A percentile compares a stretch with the other conserved stretches of the same genome.
Conservation (phyloP, 1,140 invertebrate species). For the Nomia melanderi region DNA sequence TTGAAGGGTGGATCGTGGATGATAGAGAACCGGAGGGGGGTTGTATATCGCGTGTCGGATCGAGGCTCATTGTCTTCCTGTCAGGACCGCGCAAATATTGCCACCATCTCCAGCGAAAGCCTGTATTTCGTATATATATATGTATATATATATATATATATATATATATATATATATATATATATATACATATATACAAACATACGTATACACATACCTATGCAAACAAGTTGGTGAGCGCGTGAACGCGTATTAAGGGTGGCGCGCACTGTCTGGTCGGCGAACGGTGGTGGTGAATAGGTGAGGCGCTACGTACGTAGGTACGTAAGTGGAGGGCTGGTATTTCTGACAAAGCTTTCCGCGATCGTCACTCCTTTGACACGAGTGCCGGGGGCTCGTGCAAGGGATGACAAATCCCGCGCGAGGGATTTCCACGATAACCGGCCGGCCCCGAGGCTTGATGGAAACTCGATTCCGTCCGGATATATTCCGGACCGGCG, state of each 20-base stretch:
- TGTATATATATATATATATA: slow-evolving; percentile 47
- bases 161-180: neutral
- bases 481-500: slow-evolving; percentile 7
- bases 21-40: slow-evolving; percentile 66
- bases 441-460: slow-evolving; percentile 30
- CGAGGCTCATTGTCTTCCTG: slow-evolving; percentile 78
- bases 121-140: slow-evolving; percentile 56
- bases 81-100: slow-evolving; percentile 78
- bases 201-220: too few relatives aligned
- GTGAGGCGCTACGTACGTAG: slow-evolving; percentile 21
- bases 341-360: slow-evolving; percentile 71
- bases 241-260: neutral
- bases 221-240: too few relatives aligned
- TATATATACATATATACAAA: slow-evolving; percentile 26
- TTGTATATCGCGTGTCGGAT: slow-evolving; percentile 71
- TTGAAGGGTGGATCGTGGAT: slow-evolving; percentile 72
- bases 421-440: slow-evolving; percentile 56
- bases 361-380: slow-evolving; percentile 69
- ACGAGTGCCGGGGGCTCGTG: slow-evolving; percentile 49
- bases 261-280: neutral
- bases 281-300: neutral
- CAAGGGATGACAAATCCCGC: slow-evolving; percentile 56
- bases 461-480: slow-evolving; percentile 57
- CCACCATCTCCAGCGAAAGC: slow-evolving; percentile 71
- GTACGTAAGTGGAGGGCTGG: slow-evolving; percentile 68